phyloP scores from a whole-genome alignment of 2,888 invertebrate genomes.

The Hypercompe scribonia region DNA sequence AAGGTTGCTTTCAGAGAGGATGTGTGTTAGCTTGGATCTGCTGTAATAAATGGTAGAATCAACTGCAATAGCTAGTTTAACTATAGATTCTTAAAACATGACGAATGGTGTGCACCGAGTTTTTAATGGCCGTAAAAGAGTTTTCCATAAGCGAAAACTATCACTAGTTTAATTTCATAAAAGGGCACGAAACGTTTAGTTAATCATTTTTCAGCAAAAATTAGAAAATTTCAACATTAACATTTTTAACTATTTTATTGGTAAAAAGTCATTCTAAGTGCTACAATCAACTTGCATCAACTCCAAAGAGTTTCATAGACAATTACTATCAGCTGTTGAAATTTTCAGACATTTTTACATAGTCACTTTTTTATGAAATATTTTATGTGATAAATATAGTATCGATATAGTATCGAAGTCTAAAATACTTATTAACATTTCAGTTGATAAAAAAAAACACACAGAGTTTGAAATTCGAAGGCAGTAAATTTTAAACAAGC shows the following conservation, averaged over 20 bases:
- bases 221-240: not conserved
- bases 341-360: not conserved
- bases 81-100: not conserved
- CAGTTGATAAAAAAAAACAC: not conserved
- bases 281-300: not conserved
- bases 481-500: constrained; percentile 19
- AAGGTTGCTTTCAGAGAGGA: too few species aligned
- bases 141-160: not conserved
- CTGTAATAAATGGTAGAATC: not conserved
- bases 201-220: not conserved
- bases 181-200: not conserved
- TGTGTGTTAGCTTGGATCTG: not conserved
- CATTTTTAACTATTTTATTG: not conserved
- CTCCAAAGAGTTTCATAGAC: not conserved
- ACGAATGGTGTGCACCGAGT: not conserved
- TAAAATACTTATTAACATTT: not conserved
- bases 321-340: not conserved
- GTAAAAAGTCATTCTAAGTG: not conserved
- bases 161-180: not conserved
- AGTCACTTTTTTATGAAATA: too few species aligned
- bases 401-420: not conserved
- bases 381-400: too few species aligned
- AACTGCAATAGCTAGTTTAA: not conserved
- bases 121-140: not conserved
- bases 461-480: not conserved